Evolutionary conservation across 2,113 vertebrate species (phyloP), one percentile per base, ranked within the genome.

Genomic region (Cathartes aura): DNA sequence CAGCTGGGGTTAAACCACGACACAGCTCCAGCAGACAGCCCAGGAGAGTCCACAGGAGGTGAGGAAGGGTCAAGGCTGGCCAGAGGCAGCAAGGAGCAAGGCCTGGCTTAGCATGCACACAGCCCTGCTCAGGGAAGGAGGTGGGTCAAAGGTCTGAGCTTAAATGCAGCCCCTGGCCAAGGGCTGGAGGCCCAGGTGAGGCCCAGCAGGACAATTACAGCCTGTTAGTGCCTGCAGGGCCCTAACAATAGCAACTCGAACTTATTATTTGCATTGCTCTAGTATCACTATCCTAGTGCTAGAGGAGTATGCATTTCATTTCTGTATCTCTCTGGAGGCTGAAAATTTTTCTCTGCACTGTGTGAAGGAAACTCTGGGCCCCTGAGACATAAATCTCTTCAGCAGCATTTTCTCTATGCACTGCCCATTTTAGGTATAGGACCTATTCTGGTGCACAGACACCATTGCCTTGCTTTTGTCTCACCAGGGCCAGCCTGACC

Each of bases 101-200:
- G 12, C 5, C 55, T 86, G 38, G 19, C 5, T 63, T 8, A 72
- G 34, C 26, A 67, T 5, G 2, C 2, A 47, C 22, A 21, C 2
- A 56, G 23, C 21, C 9, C 48, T 27, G 16, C n/a, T 6, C 3
- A 11, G 10, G 17, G 5, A 26, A 50, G 2, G 11, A 24, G 12
- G 2, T 0, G 1, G 2, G 2, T 27, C 3, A 55, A 24, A 24
- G 27, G 15, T 5, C 43, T 76, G 63, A 59, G 18, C 22, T 67
- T n/a, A 89, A 89, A 71, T 29, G 10, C 30, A 92, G 36, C 19
- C 11, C 24, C 8, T 2, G 21, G 21, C 16, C 5, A 34, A 40
- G 80, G 48, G 50, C 50, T 93, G 84, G 60, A 75, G 36, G 27
- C 17, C 9, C 48, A 38, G 30, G 2, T 18, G 16, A 50, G 32